Conservation (phyloP, 2,888 invertebrate genomes). For the Dasysyrphus albostriatus region DNA sequence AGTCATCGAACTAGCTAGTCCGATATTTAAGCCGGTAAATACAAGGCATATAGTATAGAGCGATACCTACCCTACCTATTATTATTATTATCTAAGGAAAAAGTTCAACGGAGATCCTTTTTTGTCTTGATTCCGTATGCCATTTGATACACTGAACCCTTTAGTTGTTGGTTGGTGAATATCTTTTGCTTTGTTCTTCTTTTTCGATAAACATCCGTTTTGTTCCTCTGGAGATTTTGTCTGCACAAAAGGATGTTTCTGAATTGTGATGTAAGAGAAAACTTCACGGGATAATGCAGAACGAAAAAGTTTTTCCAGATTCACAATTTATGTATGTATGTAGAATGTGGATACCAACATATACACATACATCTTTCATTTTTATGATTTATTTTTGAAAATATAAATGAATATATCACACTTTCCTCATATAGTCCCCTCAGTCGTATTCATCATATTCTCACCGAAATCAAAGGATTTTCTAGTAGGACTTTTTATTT, state of each 20-base stretch:
- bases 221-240: constrained; percentile 32
- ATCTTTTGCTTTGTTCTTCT: constrained; percentile 20
- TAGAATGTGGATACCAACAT: neutral
- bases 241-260: constrained; percentile 31
- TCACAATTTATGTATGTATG: neutral
- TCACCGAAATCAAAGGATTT: neutral
- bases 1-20: constrained; percentile 55
- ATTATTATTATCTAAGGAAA: constrained; percentile 29
- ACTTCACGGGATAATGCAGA: constrained; percentile 7
- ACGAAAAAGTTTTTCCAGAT: constrained; percentile 3
- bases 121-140: constrained; percentile 10
- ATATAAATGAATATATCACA: neutral
- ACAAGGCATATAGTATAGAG: constrained; percentile 12
- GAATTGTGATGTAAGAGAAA: constrained; percentile 35
- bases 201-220: constrained; percentile 54
- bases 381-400: neutral
- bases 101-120: constrained; percentile 24
- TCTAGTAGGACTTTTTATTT: neutral
- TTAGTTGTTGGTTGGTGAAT: constrained; percentile 1
- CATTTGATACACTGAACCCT: constrained; percentile 35
- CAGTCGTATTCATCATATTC: neutral
- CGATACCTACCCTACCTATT: constrained; percentile 24
- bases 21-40: constrained; percentile 40
- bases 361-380: neutral
- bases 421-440: neutral